phyloP scores from a whole-genome alignment of 53 echinoderm and acorn worm genomes.

The Actinopyga echinites region DNA sequence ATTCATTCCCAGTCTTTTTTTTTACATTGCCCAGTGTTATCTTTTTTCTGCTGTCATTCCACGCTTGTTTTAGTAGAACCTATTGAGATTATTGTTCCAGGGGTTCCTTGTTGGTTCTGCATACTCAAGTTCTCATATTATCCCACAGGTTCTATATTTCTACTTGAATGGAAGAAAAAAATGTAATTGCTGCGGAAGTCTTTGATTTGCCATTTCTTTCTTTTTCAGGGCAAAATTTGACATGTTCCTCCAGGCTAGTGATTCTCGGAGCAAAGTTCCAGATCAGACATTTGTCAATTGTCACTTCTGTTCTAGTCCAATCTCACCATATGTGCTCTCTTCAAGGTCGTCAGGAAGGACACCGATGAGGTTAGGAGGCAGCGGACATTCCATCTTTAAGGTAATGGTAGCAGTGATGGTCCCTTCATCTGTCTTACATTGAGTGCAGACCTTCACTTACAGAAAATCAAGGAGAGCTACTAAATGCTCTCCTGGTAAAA shows the following conservation, averaged over 20 bases:
- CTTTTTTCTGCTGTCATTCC: no score
- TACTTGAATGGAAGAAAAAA: no score
- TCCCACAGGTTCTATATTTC: no score
- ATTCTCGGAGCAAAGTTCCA: slow-evolving; percentile 49
- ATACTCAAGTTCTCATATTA: no score
- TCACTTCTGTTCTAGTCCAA: slow-evolving; percentile 85
- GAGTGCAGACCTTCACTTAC: no score
- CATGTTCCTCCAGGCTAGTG: slow-evolving; percentile 67
- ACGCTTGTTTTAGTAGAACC: no score
- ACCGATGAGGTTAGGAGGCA: slow-evolving; percentile 29
- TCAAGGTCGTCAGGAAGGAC: slow-evolving; percentile 23
- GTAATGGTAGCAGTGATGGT: slow-evolving; percentile 41
- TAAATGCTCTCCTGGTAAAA: no score
- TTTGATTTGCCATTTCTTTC: background rate
- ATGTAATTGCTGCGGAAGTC: no score
- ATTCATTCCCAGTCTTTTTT: no score
- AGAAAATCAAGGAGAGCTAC: no score
- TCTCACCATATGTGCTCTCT: slow-evolving; percentile 82
- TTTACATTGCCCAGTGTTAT: no score
- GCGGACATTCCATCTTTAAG: slow-evolving; percentile 58
- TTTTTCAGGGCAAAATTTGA: slow-evolving; percentile 87
- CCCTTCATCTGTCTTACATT: background rate
- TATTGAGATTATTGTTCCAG: background rate
- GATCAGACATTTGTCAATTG: slow-evolving; percentile 92
- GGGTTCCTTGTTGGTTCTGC: background rate